Evolutionary conservation across 2,888 invertebrate species (phyloP), one percentile per base, ranked within the genome.

Genomic region (Lobophora halterata): DNA sequence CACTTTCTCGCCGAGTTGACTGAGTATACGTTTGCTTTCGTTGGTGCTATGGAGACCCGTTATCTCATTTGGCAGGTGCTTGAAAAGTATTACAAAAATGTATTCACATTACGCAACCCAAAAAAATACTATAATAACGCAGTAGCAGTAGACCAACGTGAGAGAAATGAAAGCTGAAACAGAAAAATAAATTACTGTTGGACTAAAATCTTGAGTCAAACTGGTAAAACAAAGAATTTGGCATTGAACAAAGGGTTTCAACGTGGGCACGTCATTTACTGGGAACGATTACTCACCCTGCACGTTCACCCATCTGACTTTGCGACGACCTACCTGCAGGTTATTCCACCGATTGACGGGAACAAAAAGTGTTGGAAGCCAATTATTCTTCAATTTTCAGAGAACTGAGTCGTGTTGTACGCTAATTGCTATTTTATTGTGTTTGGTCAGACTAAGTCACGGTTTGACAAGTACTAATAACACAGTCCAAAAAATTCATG

Each of bases 61-160:
- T 83, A 86, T 77, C 78, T 79, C 80, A 82, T 85, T 83, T 73
- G 74, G 78, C 86, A 86, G 86, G 86, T 86, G 86, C 73, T 75
- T 80, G 74, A 85, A 85, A 85, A 85, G 82, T 83, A 74, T 77
- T 79, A 77, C 73, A 72, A 71, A 77, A 74, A 74, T 65, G 50
- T 71, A 72, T 66, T 67, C 63, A 64, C 58, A 67, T 80, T 78
- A 79, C 67, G 75, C 69, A 79, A 75, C 65, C 38, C 44, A 51
- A 50, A 45, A 47, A n/a, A n/a, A n/a, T n/a, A n/a, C n/a, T n/a
- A n/a, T n/a, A n/a, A n/a, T n/a, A n/a, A n/a, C n/a, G n/a, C n/a
- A n/a, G n/a, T n/a, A n/a, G n/a, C n/a, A n/a, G n/a, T n/a, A n/a
- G n/a, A n/a, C n/a, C n/a, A n/a, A n/a, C n/a, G n/a, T n/a, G n/a